Evolutionary conservation across 2,888 invertebrate genomes (phyloP).

Genomic region (Macrophya annulata): DNA sequence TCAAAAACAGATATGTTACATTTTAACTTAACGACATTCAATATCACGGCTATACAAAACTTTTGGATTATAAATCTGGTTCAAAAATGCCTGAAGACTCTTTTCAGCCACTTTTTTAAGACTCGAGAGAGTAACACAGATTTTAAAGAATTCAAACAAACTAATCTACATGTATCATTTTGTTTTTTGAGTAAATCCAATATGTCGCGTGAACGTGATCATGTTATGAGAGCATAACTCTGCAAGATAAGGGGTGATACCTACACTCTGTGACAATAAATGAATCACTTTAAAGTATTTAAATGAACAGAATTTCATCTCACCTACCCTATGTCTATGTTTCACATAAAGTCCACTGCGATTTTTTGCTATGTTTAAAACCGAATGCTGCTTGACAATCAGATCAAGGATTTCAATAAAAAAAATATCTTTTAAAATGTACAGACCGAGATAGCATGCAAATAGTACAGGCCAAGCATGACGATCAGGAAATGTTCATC

Average conservation of each 20-base stretch:
- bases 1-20: constrained; percentile 16
- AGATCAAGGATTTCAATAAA: neutral
- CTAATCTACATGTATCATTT: constrained; percentile 4
- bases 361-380: constrained; percentile 14
- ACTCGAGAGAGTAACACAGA: no score
- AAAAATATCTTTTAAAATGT: neutral
- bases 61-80: neutral
- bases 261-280: constrained; percentile 41
- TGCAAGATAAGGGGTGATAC: constrained; percentile 39
- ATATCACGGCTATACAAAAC: neutral
- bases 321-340: neutral
- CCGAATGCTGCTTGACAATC: constrained; percentile 37
- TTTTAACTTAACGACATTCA: neutral
- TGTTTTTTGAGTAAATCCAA: constrained; percentile 46
- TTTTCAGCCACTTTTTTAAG: constrained; percentile 11
- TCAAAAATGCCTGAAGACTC: neutral
- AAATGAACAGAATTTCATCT: constrained; percentile 7
- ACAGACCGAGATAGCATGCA: constrained; percentile 32
- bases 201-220: neutral
- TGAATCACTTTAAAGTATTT: constrained; percentile 14
- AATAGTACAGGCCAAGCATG: constrained; percentile 33
- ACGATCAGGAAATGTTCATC: neutral
- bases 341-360: constrained; percentile 5
- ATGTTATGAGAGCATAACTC: constrained; percentile 48
- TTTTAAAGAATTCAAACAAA: no score